A percentile compares a stretch with the other conserved stretches of the same genome.
Evolutionary conservation across 2,888 invertebrate genomes (phyloP).

Genomic region (Oligia strigilis): DNA sequence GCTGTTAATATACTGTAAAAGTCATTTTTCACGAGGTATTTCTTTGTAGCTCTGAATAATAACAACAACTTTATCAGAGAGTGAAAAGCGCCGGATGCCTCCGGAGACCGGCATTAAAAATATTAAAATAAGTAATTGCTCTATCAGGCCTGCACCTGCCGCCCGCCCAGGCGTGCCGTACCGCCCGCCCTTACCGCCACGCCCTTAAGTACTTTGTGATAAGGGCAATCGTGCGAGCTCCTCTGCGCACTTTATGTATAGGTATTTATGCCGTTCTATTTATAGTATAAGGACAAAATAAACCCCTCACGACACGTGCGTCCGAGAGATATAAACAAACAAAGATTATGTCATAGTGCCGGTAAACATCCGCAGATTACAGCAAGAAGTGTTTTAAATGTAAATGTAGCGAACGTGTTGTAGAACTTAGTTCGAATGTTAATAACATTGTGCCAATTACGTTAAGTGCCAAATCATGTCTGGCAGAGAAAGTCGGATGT

Average conservation of each 20-base stretch:
- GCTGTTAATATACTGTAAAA: slow-evolving; percentile 44
- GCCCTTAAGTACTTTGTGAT: slow-evolving; percentile 79
- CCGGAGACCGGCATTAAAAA: slow-evolving; percentile 83
- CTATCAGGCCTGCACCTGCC: slow-evolving; percentile 87
- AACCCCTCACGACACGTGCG: slow-evolving; percentile 65
- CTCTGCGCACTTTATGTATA: slow-evolving; percentile 65
- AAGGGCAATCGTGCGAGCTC: slow-evolving; percentile 77
- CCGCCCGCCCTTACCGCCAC: slow-evolving; percentile 71
- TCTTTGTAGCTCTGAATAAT: slow-evolving; percentile 75
- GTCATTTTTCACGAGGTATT: slow-evolving; percentile 62
- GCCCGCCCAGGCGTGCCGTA: slow-evolving; percentile 70
- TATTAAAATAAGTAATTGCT: slow-evolving; percentile 89
- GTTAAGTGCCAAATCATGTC: slow-evolving; percentile 84
- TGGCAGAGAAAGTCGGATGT: slow-evolving; percentile 73
- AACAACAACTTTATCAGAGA: slow-evolving; percentile 76
- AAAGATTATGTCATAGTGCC: slow-evolving; percentile 36
- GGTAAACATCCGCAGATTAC: slow-evolving; percentile 46
- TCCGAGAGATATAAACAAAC: slow-evolving; percentile 57
- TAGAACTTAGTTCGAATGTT: slow-evolving; percentile 51
- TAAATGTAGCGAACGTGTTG: slow-evolving; percentile 44
- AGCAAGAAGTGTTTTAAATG: slow-evolving; percentile 47
- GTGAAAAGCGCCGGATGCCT: slow-evolving; percentile 75
- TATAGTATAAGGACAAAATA: slow-evolving; percentile 63
- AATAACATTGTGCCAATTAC: slow-evolving; percentile 75
- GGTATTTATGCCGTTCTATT: slow-evolving; percentile 69